These are phyloP conservation scores for Matsumurasca onukii DNA, from an alignment of 1,140 invertebrate genomes.

Conservation along the genomic window DNA sequence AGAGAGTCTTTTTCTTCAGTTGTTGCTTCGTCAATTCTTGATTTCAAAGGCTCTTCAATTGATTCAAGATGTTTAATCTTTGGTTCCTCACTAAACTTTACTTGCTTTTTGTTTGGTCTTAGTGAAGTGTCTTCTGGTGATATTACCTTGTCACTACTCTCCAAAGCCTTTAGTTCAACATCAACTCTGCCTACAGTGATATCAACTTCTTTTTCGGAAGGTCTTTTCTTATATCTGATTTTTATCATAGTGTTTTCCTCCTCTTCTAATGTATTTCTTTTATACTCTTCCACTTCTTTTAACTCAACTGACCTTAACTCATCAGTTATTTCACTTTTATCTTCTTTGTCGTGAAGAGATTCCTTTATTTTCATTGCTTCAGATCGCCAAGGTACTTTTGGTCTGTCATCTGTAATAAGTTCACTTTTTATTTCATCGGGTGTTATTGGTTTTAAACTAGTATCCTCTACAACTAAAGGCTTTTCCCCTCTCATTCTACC, in stretches of 20 bases:
- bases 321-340: conserved; percentile 49
- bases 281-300: conserved; percentile 36
- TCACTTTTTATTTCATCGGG: conserved; percentile 20
- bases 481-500: conserved; percentile 33
- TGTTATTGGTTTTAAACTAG: neutral
- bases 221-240: conserved; percentile 38
- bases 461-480: conserved; percentile 37
- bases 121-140: neutral
- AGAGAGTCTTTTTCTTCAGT: neutral
- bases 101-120: conserved; percentile 18
- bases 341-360: conserved; percentile 44
- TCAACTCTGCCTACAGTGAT: neutral
- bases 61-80: neutral
- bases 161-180: neutral
- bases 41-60: neutral
- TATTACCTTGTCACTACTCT: neutral
- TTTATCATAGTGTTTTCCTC: conserved; percentile 44
- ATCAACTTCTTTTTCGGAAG: conserved; percentile 5
- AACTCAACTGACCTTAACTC: conserved; percentile 47
- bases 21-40: neutral
- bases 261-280: conserved; percentile 38
- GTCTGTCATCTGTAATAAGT: conserved; percentile 37
- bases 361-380: conserved; percentile 52
- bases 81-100: conserved; percentile 17
- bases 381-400: conserved; percentile 51